Evolutionary conservation across 2,888 invertebrate species (phyloP).

Genomic region (Salticus scenicus): DNA sequence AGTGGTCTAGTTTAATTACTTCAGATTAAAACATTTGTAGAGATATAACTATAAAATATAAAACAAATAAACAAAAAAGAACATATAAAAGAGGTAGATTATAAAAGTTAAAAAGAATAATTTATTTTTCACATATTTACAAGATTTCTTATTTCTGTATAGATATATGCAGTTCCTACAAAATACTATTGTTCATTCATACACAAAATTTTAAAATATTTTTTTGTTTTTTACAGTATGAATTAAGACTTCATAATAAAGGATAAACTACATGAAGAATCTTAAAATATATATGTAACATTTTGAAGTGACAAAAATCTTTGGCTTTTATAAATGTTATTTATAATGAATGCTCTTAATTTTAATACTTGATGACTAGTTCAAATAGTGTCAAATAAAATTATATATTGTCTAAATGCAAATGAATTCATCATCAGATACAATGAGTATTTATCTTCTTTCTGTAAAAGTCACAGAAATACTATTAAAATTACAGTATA

Average conservation of each 20-base stretch:
- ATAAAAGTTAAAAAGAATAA: constrained; percentile 4
- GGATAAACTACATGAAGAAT: background rate
- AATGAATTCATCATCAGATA: too few relatives aligned
- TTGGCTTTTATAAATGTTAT: background rate
- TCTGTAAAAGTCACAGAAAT: too few relatives aligned
- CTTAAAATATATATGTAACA: background rate
- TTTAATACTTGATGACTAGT: background rate
- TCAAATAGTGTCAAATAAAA: background rate
- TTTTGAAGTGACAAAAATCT: background rate
- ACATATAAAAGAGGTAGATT: too few relatives aligned
- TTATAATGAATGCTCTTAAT: background rate
- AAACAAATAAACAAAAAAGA: too few relatives aligned
- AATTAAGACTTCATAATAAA: background rate
- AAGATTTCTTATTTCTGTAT: background rate
- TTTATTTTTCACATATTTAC: constrained; percentile 4
- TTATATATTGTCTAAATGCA: too few relatives aligned
- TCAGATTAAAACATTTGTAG: too few relatives aligned
- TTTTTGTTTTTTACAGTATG: background rate
- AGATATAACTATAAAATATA: too few relatives aligned
- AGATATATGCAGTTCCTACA: background rate
- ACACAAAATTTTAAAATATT: background rate
- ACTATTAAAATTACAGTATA: too few relatives aligned
- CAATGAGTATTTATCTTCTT: too few relatives aligned
- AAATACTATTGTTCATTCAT: background rate
- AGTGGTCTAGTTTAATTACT: too few relatives aligned